Evolutionary conservation across 64 coral and sea anemone genomes (phyloP).

Genomic region (Montipora cactus): DNA sequence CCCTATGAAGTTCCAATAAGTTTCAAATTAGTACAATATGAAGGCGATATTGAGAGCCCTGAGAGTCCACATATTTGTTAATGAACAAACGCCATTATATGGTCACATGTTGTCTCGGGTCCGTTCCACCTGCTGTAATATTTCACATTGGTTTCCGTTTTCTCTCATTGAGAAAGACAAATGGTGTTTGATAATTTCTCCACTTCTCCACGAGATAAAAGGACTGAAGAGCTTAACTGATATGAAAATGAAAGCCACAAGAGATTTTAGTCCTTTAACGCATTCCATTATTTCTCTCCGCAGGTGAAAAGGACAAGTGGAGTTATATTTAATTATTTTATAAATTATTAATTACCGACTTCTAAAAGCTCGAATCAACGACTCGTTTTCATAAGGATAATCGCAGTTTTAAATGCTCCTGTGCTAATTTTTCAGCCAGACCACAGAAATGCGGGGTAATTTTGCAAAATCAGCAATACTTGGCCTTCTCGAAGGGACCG

Average conservation of each 20-base stretch:
- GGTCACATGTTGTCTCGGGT: neutral
- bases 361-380: neutral
- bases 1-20: neutral
- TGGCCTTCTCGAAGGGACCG: neutral
- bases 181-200: no score
- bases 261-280: neutral
- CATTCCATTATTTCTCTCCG: neutral
- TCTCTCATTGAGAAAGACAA: no score
- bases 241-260: neutral
- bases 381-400: slow-evolving; percentile 1
- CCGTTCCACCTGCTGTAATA: neutral
- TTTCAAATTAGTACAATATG: neutral
- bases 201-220: neutral
- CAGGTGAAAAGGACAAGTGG: slow-evolving; percentile 16
- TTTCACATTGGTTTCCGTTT: neutral
- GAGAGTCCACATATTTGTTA: neutral
- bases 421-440: neutral
- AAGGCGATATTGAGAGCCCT: neutral
- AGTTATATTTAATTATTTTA: neutral
- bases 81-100: neutral
- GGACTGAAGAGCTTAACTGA: neutral
- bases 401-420: neutral
- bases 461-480: neutral
- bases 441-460: neutral
- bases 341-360: slow-evolving; percentile 34